Conservation (phyloP, 2,797 vertebrate genomes). For the Melanotaenia parkinsoni region DNA sequence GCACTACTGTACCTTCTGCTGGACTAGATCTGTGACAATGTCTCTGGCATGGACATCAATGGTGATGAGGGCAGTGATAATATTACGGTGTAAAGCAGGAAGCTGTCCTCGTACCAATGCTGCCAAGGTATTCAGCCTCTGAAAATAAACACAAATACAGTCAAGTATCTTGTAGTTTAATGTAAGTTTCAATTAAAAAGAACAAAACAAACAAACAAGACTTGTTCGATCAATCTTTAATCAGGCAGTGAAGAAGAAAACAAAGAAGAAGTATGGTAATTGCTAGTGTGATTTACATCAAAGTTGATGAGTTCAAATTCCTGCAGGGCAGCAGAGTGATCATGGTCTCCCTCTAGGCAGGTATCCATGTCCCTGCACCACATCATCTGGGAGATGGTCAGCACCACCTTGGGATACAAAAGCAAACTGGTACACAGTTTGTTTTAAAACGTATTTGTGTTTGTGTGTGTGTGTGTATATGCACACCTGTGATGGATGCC, state of each 20-base stretch:
- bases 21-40: conserved; percentile 87
- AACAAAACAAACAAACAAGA: neutral
- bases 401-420: conserved; percentile 82
- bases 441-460: too few species aligned
- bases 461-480: neutral
- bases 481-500: conserved; percentile 85
- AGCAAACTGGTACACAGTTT: conserved; percentile 3
- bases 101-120: conserved; percentile 86
- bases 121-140: conserved; percentile 90
- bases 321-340: conserved; percentile 80
- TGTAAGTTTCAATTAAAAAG: neutral
- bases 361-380: conserved; percentile 88
- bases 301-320: conserved; percentile 87
- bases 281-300: conserved; percentile 73
- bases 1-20: conserved; percentile 76
- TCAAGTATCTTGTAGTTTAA: neutral
- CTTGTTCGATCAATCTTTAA: neutral
- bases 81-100: conserved; percentile 87
- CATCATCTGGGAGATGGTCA: conserved; percentile 91
- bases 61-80: conserved; percentile 91
- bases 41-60: conserved; percentile 90
- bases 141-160: conserved; percentile 28
- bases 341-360: conserved; percentile 80
- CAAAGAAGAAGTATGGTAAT: neutral
- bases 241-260: neutral